These are phyloP conservation scores for Scelioninae gen. 2 DNA, from an alignment of 2,888 invertebrate genomes.

Conservation along the genomic window DNA sequence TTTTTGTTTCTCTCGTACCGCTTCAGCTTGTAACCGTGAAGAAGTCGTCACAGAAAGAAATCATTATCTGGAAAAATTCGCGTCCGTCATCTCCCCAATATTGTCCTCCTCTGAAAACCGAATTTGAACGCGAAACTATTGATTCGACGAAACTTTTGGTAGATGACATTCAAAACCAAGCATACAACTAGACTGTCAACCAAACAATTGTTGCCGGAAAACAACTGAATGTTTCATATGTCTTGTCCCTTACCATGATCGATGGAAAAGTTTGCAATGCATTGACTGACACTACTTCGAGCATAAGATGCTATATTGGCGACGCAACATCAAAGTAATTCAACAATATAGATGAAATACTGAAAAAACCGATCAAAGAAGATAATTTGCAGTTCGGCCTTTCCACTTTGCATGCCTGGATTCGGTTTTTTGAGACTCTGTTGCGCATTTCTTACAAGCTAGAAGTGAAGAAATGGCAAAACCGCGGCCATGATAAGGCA, in stretches of 20 bases:
- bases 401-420: constrained; percentile 66
- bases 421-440: constrained; percentile 49
- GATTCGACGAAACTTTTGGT: constrained; percentile 30
- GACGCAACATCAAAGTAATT: constrained; percentile 55
- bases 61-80: constrained; percentile 47
- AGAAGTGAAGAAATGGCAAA: constrained; percentile 66
- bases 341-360: constrained; percentile 49
- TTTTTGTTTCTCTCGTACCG: constrained; percentile 57
- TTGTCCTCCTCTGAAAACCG: constrained; percentile 30
- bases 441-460: constrained; percentile 63
- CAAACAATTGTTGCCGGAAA: constrained; percentile 43
- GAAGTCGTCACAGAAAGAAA: constrained; percentile 3
- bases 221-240: constrained; percentile 34
- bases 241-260: constrained; percentile 56
- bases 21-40: constrained; percentile 47
- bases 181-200: constrained; percentile 29
- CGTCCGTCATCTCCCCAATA: constrained; percentile 41
- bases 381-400: constrained; percentile 60
- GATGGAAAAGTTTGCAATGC: constrained; percentile 61
- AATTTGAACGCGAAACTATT: constrained; percentile 47
- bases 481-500: constrained; percentile 56
- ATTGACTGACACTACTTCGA: constrained; percentile 54
- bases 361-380: constrained; percentile 43
- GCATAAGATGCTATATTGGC: constrained; percentile 58
- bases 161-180: constrained; percentile 39